phyloP scores from a whole-genome alignment of 2,113 vertebrate species.

The Hepsetus odoe region DNA sequence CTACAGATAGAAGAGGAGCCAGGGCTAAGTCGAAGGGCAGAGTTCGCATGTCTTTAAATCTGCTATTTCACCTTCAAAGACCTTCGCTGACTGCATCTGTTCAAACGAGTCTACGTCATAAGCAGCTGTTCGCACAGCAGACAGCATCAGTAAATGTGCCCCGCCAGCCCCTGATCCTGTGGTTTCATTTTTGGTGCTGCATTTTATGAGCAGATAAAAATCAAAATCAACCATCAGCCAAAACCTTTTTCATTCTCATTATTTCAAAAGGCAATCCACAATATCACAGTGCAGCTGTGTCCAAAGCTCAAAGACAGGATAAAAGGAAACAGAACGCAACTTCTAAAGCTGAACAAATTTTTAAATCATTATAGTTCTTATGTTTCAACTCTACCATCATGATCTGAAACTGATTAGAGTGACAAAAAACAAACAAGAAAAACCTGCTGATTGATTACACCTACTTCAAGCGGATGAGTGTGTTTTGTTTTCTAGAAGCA shows the following conservation, averaged over 20 bases:
- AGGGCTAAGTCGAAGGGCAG: background rate
- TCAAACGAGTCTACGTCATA: conserved; percentile 23
- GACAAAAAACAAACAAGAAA: no score
- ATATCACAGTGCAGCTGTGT: background rate
- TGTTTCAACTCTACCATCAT: no score
- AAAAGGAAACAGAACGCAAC: no score
- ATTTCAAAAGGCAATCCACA: conserved; percentile 2
- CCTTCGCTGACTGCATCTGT: conserved; percentile 32
- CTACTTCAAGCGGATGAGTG: no score
- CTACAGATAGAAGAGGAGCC: conserved; percentile 32
- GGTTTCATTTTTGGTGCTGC: conserved; percentile 30
- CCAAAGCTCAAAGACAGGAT: no score
- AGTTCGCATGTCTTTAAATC: conserved; percentile 38
- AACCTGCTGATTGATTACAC: no score
- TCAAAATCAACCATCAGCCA: conserved; percentile 27
- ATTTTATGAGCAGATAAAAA: conserved; percentile 42
- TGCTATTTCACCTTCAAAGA: conserved; percentile 52
- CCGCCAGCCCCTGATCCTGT: background rate
- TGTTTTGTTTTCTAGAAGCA: no score
- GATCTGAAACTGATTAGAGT: no score
- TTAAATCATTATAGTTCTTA: no score
- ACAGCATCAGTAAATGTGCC: conserved; percentile 27
- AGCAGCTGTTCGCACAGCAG: conserved; percentile 31
- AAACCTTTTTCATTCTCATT: conserved; percentile 10
- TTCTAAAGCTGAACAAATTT: no score